Percentiles rank a stretch among this genome's conserved stretches.
phyloP scores from a whole-genome alignment of 1,140 invertebrate genomes.

The Atta texana region DNA sequence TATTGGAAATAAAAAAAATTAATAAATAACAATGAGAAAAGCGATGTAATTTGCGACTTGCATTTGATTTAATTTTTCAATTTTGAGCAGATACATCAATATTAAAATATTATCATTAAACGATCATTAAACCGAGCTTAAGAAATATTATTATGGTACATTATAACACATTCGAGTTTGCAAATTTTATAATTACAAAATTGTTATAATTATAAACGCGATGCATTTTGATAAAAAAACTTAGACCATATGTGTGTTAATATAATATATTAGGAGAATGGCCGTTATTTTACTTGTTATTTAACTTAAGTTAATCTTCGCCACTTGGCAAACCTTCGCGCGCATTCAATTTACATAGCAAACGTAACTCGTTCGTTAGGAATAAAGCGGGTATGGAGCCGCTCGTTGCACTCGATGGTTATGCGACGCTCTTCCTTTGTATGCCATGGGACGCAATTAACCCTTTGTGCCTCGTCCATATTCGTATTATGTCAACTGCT shows the following conservation, averaged over 20 bases:
- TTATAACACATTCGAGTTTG: neutral
- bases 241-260: neutral
- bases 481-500: conserved; percentile 42
- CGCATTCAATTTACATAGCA: too few relatives aligned
- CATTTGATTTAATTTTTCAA: neutral
- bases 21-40: neutral
- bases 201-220: neutral
- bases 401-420: conserved; percentile 34
- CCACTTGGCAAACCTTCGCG: too few relatives aligned
- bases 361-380: too few relatives aligned
- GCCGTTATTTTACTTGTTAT: too few relatives aligned
- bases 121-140: neutral
- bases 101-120: neutral
- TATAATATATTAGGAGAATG: neutral
- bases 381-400: too few relatives aligned
- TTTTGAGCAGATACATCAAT: neutral
- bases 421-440: conserved; percentile 47
- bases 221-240: neutral
- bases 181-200: conserved; percentile 8
- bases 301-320: too few relatives aligned
- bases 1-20: too few relatives aligned
- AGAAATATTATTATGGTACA: neutral
- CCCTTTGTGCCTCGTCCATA: conserved; percentile 47
- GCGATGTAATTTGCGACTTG: too few relatives aligned
- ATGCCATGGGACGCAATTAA: conserved; percentile 30